A percentile compares a stretch with the other conserved stretches of the same genome.
These are phyloP conservation scores for Cyclopterus lumpus DNA, from an alignment of 2,797 vertebrate genomes.

Conservation along the genomic window DNA sequence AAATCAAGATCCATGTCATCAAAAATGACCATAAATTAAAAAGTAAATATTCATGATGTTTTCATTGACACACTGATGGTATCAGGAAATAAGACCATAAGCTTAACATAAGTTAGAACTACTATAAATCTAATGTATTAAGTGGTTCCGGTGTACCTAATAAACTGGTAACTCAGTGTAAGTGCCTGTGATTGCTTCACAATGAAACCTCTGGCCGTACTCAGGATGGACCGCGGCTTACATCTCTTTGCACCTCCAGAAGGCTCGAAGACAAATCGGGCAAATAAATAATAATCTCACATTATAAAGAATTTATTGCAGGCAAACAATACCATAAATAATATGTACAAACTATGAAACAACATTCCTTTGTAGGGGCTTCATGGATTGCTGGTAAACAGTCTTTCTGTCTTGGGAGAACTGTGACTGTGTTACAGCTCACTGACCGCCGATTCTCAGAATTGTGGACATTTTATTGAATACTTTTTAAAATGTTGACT, in stretches of 20 bases:
- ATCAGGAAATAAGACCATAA: not conserved
- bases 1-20: not conserved
- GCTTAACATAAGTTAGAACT: not conserved
- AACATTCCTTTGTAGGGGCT: conserved; percentile 74
- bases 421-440: conserved; percentile 21
- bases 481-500: not conserved
- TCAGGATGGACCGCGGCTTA: not conserved
- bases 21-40: not conserved
- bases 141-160: not conserved
- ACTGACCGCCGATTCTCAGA: not conserved
- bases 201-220: not conserved
- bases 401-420: conserved; percentile 54
- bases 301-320: conserved; percentile 87
- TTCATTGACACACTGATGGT: not conserved
- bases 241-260: not conserved
- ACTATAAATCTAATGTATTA: not conserved
- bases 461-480: not conserved
- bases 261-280: conserved; percentile 27
- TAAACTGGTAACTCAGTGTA: not conserved
- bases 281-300: conserved; percentile 30
- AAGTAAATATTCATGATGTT: too few relatives aligned
- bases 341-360: conserved; percentile 86
- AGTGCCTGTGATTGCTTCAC: not conserved
- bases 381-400: conserved; percentile 63
- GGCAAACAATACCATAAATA: conserved; percentile 84